These are phyloP conservation scores for Vultur gryphus DNA, from an alignment of 2,797 vertebrate species.

Conservation along the genomic window DNA sequence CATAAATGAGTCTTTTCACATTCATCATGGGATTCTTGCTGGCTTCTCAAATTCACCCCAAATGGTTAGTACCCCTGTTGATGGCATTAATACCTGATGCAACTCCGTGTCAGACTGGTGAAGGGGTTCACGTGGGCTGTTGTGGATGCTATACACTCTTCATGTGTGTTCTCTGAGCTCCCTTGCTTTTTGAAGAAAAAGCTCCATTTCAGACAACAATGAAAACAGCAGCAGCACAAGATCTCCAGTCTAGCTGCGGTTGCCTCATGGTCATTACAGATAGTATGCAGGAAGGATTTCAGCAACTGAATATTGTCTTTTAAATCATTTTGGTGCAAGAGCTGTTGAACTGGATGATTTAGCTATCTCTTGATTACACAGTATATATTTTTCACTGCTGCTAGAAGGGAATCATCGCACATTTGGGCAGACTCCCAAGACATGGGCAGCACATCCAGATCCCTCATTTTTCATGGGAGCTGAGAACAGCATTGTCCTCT, in stretches of 20 bases:
- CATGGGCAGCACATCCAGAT: neutral
- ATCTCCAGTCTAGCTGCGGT: neutral
- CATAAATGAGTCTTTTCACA: neutral
- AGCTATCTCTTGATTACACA: constrained; percentile 3
- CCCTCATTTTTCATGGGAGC: neutral
- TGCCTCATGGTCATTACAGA: neutral
- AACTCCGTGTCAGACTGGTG: neutral
- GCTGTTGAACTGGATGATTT: constrained; percentile 25
- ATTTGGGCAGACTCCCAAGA: neutral
- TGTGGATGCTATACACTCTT: neutral
- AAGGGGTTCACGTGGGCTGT: neutral
- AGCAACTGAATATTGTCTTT: neutral
- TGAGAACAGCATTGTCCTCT: neutral
- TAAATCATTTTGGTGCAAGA: constrained; percentile 11
- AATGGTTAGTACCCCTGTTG: neutral
- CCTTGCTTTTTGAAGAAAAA: neutral
- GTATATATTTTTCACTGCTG: neutral
- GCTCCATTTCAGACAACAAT: neutral
- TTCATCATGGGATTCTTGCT: neutral
- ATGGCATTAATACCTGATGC: neutral
- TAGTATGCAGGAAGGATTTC: neutral
- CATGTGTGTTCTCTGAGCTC: neutral
- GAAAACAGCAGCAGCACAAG: neutral
- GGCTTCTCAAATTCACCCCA: neutral
- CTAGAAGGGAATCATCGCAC: neutral